phyloP scores from a whole-genome alignment of 2,797 vertebrate genomes.

The Brachymystax lenok region DNA sequence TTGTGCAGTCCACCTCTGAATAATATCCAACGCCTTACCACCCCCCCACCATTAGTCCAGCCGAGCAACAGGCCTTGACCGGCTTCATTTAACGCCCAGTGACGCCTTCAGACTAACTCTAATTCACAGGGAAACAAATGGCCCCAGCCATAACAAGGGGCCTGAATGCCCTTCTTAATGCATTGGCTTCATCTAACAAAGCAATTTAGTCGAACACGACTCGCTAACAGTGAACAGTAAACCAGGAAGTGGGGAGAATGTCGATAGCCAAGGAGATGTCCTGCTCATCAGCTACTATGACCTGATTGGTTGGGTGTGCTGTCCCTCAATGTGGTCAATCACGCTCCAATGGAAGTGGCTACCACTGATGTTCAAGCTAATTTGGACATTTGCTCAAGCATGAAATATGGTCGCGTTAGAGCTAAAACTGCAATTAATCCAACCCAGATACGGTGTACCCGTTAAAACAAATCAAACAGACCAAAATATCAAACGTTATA shows the following conservation, averaged over 20 bases:
- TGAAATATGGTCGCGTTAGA: constrained; percentile 74
- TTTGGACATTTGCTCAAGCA: constrained; percentile 72
- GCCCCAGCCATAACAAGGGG: constrained; percentile 52
- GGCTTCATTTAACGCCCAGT: constrained; percentile 77
- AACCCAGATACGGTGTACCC: constrained; percentile 62
- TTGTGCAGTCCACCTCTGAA: constrained; percentile 68
- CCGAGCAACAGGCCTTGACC: constrained; percentile 63
- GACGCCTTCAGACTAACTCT: constrained; percentile 76
- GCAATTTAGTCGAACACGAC: constrained; percentile 38
- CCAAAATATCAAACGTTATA: constrained; percentile 27
- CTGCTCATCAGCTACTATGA: constrained; percentile 37
- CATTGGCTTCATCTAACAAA: constrained; percentile 43
- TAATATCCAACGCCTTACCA: constrained; percentile 63
- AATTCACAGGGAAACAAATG: constrained; percentile 78
- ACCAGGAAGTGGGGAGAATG: constrained; percentile 31
- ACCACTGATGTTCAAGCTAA: constrained; percentile 74
- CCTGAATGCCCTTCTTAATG: constrained; percentile 28
- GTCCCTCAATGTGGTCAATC: constrained; percentile 63
- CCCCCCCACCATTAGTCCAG: constrained; percentile 52
- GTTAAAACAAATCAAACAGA: constrained; percentile 49
- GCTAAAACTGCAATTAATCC: constrained; percentile 79
- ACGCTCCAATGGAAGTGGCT: constrained; percentile 62
- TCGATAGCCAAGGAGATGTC: constrained; percentile 35
- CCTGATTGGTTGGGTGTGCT: constrained; percentile 47
- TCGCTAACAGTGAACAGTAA: constrained; percentile 20